Percentiles rank a stretch among this genome's conserved stretches.
Evolutionary conservation across 35 echinoderm and acorn worm genomes (phyloP).

Genomic region (Apostichopus californicus): DNA sequence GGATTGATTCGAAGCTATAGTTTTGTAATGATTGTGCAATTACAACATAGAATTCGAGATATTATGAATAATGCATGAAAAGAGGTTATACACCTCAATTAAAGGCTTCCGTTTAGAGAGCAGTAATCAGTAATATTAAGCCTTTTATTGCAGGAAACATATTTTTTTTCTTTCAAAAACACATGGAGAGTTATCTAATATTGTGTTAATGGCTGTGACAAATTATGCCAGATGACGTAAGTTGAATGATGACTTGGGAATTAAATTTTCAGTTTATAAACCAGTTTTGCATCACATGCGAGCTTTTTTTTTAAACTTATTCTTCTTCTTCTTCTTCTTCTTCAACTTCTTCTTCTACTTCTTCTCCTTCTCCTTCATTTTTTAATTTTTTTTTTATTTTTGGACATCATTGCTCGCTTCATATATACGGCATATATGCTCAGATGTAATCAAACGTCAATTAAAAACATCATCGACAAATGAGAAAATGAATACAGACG

Average conservation of each 20-base stretch:
- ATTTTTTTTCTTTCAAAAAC: neutral
- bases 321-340: no score
- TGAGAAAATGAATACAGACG: no score
- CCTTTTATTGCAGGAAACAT: neutral
- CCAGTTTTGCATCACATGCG: no score
- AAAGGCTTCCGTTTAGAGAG: slow-evolving; percentile 1
- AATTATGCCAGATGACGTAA: neutral
- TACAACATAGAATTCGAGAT: slow-evolving; percentile 27
- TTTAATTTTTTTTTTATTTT: no score
- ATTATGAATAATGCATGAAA: slow-evolving; percentile 39
- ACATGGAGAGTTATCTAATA: neutral
- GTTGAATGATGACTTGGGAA: neutral
- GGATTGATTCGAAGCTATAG: slow-evolving; percentile 36
- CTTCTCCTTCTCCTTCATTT: no score
- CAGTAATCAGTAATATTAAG: neutral
- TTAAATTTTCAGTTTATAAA: no score
- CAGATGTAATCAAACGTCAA: no score
- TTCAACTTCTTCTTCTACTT: no score
- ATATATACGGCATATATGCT: no score
- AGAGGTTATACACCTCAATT: slow-evolving; percentile 31
- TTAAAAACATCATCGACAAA: no score
- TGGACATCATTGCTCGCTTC: no score
- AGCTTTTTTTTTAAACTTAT: no score
- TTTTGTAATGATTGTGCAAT: slow-evolving; percentile 37
- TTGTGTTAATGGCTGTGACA: neutral